These are phyloP conservation scores for Tinea semifulvella DNA, from an alignment of 2,888 invertebrate species.

Conservation along the genomic window DNA sequence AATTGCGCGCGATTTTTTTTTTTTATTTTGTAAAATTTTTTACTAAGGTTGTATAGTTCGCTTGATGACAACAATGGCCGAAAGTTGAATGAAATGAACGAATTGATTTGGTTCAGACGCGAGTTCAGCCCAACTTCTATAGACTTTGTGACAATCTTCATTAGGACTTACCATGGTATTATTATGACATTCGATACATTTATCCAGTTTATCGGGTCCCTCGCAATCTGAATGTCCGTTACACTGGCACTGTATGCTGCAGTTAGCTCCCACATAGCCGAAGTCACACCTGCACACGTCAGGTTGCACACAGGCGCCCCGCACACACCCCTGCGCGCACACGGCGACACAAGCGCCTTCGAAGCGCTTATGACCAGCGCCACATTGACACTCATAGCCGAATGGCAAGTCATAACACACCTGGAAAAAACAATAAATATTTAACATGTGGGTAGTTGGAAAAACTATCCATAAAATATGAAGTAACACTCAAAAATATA, in stretches of 20 bases:
- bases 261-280: slow-evolving; percentile 94
- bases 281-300: slow-evolving; percentile 90
- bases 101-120: too few species aligned
- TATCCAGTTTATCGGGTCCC: slow-evolving; percentile 83
- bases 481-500: too few species aligned
- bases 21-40: too few species aligned
- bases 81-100: too few species aligned
- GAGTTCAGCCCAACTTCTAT: too few species aligned
- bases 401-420: slow-evolving; percentile 83
- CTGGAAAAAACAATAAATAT: slow-evolving; percentile 24
- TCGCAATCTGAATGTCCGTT: slow-evolving; percentile 94
- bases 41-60: too few species aligned
- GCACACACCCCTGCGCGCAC: slow-evolving; percentile 85
- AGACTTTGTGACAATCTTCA: too few species aligned
- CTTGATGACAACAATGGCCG: too few species aligned
- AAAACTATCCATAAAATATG: too few species aligned
- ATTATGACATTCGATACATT: slow-evolving; percentile 86
- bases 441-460: too few species aligned
- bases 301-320: slow-evolving; percentile 85
- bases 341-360: slow-evolving; percentile 78
- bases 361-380: slow-evolving; percentile 72
- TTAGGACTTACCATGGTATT: slow-evolving; percentile 85
- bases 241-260: slow-evolving; percentile 93
- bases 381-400: slow-evolving; percentile 89
- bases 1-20: too few species aligned